Conservation (phyloP, 2,113 vertebrate genomes). For the Psilopogon haemacephalus region DNA sequence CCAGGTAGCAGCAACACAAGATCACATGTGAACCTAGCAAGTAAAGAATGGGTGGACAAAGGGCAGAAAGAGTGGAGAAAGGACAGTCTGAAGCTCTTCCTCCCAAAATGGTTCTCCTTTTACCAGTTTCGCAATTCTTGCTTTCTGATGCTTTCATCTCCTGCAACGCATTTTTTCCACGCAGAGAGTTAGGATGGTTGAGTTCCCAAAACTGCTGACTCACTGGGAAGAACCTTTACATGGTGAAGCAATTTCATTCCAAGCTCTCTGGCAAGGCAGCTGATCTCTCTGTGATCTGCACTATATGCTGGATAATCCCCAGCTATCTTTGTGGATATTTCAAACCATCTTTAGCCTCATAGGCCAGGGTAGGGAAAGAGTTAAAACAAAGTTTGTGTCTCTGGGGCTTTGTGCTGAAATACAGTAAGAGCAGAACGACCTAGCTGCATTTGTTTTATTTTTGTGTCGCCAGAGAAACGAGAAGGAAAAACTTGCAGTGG, state of each 20-base stretch:
- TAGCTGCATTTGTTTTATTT: constrained; percentile 75
- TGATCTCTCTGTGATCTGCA: background rate
- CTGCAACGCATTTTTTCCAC: constrained; percentile 11
- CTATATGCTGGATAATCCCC: background rate
- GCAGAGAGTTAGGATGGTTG: background rate
- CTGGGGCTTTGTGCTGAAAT: background rate
- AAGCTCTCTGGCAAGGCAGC: background rate
- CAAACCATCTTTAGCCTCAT: background rate
- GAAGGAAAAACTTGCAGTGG: constrained; percentile 55
- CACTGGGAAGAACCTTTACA: background rate
- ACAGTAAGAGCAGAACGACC: constrained; percentile 13
- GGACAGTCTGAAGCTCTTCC: background rate
- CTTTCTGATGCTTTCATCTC: background rate
- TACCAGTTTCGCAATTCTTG: background rate
- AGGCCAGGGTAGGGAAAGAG: background rate
- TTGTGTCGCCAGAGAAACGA: constrained; percentile 73
- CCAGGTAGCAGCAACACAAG: background rate
- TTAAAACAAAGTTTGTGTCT: background rate
- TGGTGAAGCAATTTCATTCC: background rate
- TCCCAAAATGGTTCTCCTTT: background rate
- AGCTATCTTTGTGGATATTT: background rate
- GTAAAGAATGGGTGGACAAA: background rate
- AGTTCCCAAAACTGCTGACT: background rate
- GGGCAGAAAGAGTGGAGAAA: background rate
- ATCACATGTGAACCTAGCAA: background rate